These are phyloP conservation scores for Chloroceryle inda DNA, from an alignment of 2,797 vertebrate genomes.

Conservation along the genomic window DNA sequence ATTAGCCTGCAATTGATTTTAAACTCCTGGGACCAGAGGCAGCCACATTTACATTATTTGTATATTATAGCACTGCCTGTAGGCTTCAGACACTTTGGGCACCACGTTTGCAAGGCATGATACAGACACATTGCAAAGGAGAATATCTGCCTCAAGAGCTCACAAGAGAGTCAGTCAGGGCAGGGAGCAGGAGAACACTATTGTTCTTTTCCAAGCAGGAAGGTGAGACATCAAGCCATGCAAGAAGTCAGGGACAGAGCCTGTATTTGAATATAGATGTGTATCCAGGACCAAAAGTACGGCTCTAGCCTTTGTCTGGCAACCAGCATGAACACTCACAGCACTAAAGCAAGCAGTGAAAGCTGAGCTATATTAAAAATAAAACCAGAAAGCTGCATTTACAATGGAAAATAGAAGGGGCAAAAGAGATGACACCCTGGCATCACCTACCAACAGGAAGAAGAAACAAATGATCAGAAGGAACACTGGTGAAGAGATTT, in stretches of 20 bases:
- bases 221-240: not conserved
- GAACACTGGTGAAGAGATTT: constrained; percentile 12
- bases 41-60: not conserved
- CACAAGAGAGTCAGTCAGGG: not conserved
- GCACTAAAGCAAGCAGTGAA: constrained; percentile 10
- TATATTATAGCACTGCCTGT: not conserved
- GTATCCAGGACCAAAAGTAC: not conserved
- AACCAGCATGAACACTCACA: not conserved
- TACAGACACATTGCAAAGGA: not conserved
- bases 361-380: constrained; percentile 9
- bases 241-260: not conserved
- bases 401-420: not conserved
- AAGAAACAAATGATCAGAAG: not conserved
- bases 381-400: not conserved
- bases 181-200: not conserved
- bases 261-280: not conserved
- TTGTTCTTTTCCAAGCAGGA: not conserved
- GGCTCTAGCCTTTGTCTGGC: not conserved
- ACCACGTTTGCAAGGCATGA: not conserved
- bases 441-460: constrained; percentile 7
- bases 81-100: not conserved
- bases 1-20: not conserved
- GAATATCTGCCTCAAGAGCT: not conserved
- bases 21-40: not conserved
- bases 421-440: not conserved